Percentiles rank a stretch among this genome's conserved stretches.
phyloP scores from a whole-genome alignment of 2,113 vertebrate genomes.

The Serinus canaria region DNA sequence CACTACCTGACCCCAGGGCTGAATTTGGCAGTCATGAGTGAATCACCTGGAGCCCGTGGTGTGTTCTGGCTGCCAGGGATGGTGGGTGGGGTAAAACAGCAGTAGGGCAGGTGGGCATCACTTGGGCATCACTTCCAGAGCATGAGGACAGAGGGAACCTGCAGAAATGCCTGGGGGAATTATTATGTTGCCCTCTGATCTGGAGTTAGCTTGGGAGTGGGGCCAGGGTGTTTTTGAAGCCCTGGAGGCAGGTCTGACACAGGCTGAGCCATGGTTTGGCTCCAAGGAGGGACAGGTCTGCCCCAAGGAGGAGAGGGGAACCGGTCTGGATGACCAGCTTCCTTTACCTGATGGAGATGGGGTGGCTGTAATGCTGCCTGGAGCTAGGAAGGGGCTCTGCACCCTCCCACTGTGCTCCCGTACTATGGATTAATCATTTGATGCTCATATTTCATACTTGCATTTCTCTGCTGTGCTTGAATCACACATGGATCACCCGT shows the following conservation, averaged over 20 bases:
- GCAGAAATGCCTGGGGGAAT: not conserved
- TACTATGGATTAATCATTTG: not conserved
- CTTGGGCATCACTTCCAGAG: not conserved
- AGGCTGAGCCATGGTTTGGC: not conserved
- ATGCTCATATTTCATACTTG: not conserved
- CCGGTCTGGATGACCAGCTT: not conserved
- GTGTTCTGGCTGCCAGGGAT: not conserved
- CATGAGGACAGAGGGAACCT: not conserved
- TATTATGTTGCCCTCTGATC: not conserved
- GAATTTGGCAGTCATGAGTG: not conserved
- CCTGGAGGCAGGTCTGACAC: not conserved
- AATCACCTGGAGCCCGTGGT: rapidly evolving
- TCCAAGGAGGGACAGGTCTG: rapidly evolving
- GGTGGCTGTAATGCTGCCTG: rapidly evolving
- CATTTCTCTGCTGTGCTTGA: not conserved
- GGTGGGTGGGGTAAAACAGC: not conserved
- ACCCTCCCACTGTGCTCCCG: not conserved
- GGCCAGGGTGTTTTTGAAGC: not conserved
- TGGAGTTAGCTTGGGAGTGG: rapidly evolving
- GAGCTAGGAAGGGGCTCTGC: not conserved
- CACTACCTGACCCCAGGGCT: not conserved
- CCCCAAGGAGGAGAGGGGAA: not conserved
- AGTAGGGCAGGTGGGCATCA: not conserved
- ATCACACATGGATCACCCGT: not conserved
- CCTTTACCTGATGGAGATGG: not conserved